A percentile compares a stretch with the other conserved stretches of the same genome.
phyloP scores from a whole-genome alignment of 2,113 vertebrate genomes.

The Hypanus sabinus region DNA sequence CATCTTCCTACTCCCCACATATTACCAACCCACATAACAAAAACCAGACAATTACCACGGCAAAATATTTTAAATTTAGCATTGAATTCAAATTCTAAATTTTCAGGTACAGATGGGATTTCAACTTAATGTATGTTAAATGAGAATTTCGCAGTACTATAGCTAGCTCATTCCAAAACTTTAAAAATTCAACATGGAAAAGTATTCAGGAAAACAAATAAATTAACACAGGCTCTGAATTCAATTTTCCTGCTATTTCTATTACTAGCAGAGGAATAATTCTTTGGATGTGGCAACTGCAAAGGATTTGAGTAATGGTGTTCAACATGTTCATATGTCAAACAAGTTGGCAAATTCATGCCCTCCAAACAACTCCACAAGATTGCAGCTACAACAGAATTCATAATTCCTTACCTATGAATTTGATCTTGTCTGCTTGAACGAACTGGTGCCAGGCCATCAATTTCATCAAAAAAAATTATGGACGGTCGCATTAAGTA shows the following conservation, averaged over 20 bases:
- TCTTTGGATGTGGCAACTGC: neutral
- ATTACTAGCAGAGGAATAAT: neutral
- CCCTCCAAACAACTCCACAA: neutral
- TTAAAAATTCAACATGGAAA: neutral
- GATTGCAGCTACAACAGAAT: neutral
- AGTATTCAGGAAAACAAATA: neutral
- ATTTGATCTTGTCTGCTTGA: constrained; percentile 98
- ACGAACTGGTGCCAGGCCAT: constrained; percentile 95
- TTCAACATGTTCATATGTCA: neutral
- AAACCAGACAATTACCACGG: neutral
- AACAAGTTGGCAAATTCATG: neutral
- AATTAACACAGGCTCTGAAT: neutral
- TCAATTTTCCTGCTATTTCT: neutral
- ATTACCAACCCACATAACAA: neutral
- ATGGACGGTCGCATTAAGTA: constrained; percentile 98
- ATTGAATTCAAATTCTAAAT: neutral
- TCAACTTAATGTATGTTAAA: neutral
- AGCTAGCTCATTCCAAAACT: neutral
- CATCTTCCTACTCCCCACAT: too few species aligned
- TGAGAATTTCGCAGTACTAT: neutral
- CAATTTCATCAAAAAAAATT: constrained; percentile 99
- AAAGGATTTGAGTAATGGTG: neutral
- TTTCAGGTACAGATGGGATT: neutral
- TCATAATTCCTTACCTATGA: constrained; percentile 72
- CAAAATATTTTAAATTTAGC: neutral